These are phyloP conservation scores for Portunus trituberculatus DNA, from an alignment of 1,140 invertebrate species.

Conservation along the genomic window DNA sequence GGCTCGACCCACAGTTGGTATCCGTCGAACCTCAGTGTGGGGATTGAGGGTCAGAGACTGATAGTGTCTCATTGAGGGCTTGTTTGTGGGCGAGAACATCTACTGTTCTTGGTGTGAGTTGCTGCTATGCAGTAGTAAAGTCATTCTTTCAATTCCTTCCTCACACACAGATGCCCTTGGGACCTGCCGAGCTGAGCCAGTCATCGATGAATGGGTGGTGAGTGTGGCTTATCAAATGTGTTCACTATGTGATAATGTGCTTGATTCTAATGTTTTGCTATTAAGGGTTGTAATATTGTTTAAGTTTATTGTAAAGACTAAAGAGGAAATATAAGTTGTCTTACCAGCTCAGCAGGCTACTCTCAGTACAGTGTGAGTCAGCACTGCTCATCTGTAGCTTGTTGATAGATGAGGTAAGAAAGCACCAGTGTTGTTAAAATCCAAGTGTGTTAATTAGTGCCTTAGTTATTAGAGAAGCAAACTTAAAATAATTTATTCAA, in stretches of 20 bases:
- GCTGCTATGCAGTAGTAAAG: background rate
- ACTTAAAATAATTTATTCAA: no score
- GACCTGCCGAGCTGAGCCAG: background rate
- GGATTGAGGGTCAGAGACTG: conserved; percentile 90
- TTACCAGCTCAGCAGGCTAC: background rate
- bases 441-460: background rate
- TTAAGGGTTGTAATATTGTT: background rate
- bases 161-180: background rate
- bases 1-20: conserved; percentile 92
- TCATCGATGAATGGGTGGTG: background rate
- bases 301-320: background rate
- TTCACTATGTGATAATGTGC: background rate
- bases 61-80: background rate
- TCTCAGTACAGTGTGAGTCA: background rate
- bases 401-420: background rate
- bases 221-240: background rate
- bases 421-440: background rate
- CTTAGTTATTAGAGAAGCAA: background rate
- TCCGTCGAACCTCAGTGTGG: conserved; percentile 93
- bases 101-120: background rate
- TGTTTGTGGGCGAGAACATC: background rate
- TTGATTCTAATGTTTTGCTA: background rate
- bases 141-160: background rate
- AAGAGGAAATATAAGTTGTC: background rate
- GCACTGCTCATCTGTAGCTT: background rate